phyloP scores from a whole-genome alignment of 2,888 invertebrate genomes.

The Augiades crinisus region DNA sequence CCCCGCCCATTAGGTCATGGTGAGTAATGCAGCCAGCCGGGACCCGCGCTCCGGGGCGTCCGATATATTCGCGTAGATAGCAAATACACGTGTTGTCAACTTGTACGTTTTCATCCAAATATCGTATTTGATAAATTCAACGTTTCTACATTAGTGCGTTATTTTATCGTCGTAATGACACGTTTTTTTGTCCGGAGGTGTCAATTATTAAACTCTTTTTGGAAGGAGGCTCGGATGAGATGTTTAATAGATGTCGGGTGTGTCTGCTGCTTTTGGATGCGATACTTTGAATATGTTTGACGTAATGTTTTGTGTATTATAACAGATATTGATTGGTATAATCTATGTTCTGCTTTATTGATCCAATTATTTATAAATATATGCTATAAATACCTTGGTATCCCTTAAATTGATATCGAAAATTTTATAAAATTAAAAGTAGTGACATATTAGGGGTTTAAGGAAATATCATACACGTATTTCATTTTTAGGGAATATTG shows the following conservation, averaged over 20 bases:
- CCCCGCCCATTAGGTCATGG: conserved; percentile 75
- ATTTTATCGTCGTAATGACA: conserved; percentile 47
- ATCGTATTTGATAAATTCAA: conserved; percentile 72
- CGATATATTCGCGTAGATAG: conserved; percentile 73
- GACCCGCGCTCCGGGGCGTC: conserved; percentile 65
- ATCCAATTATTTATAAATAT: too few species aligned
- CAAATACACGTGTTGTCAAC: conserved; percentile 78
- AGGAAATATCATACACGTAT: too few species aligned
- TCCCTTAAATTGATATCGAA: too few species aligned
- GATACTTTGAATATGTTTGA: neutral
- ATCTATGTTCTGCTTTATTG: too few species aligned
- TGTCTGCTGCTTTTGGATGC: neutral
- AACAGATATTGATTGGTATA: too few species aligned
- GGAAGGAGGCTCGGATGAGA: conserved; percentile 1
- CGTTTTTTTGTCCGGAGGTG: conserved; percentile 54
- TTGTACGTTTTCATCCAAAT: conserved; percentile 80
- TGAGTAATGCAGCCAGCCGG: conserved; percentile 68
- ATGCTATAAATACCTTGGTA: too few species aligned
- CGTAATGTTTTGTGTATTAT: neutral
- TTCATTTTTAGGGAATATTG: too few species aligned
- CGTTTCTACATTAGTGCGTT: conserved; percentile 61
- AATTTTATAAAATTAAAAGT: too few species aligned
- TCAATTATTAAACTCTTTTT: conserved; percentile 51
- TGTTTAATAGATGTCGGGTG: conserved; percentile 17
- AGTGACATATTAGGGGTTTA: too few species aligned